phyloP scores from a whole-genome alignment of 2,888 invertebrate genomes.

The Ectemnius continuus region DNA sequence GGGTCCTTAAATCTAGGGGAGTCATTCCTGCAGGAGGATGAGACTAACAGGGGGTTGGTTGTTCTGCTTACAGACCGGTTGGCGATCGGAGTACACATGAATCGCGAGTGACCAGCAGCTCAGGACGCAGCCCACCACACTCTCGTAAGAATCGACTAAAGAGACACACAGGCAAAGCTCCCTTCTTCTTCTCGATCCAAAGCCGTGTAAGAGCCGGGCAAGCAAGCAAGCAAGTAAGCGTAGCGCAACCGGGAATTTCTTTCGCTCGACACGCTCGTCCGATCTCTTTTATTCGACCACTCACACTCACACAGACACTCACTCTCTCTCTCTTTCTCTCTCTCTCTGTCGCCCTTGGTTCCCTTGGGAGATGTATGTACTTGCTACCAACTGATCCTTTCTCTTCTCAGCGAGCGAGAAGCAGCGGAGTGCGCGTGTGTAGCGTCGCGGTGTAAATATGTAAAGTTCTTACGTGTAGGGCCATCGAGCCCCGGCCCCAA shows the following conservation, averaged over 20 bases:
- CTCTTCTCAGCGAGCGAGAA: conserved; percentile 17
- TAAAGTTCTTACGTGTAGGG: conserved; percentile 72
- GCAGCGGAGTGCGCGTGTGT: conserved; percentile 13
- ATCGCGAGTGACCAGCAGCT: conserved; percentile 80
- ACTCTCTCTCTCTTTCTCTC: conserved; percentile 1
- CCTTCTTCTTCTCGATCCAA: conserved; percentile 38
- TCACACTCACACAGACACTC: not conserved
- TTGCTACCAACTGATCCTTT: conserved; percentile 18
- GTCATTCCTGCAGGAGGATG: not conserved
- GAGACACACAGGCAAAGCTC: conserved; percentile 17
- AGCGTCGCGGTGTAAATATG: conserved; percentile 70
- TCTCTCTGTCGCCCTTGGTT: not conserved
- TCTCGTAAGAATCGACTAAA: conserved; percentile 62
- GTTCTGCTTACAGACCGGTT: conserved; percentile 87
- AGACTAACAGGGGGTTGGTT: conserved; percentile 42
- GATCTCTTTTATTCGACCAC: conserved; percentile 12
- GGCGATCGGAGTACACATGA: conserved; percentile 97
- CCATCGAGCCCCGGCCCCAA: conserved; percentile 76
- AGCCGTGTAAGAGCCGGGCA: conserved; percentile 21
- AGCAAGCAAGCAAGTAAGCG: not conserved
- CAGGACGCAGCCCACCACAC: conserved; percentile 73
- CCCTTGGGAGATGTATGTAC: conserved; percentile 7
- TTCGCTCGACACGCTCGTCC: not conserved
- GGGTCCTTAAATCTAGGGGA: not conserved
- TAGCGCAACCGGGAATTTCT: conserved; percentile 1